phyloP scores from a whole-genome alignment of 2,113 vertebrate species.

The Spea multiplicata region DNA sequence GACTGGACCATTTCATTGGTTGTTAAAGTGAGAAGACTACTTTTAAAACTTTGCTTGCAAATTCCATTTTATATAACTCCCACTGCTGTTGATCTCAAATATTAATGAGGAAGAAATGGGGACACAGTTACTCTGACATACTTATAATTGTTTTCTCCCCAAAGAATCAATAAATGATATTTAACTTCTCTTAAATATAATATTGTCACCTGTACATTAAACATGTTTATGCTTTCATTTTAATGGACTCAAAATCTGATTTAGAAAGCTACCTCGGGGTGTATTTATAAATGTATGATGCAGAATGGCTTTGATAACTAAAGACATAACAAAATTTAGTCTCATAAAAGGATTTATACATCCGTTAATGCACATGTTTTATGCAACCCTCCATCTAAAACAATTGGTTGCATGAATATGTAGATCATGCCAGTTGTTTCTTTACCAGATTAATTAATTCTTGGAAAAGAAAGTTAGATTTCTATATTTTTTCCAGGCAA shows the following conservation, averaged over 20 bases:
- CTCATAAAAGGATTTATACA: constrained; percentile 37
- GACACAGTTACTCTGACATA: too few species aligned
- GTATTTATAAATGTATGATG: constrained; percentile 42
- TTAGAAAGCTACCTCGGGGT: constrained; percentile 21
- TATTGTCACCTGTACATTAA: constrained; percentile 1
- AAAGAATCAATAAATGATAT: neutral
- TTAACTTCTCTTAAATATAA: neutral
- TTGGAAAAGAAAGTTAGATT: too few species aligned
- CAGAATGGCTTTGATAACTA: constrained; percentile 25
- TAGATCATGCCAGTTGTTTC: constrained; percentile 12
- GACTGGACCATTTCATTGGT: too few species aligned
- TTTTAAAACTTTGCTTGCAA: too few species aligned
- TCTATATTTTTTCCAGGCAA: too few species aligned
- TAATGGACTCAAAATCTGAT: constrained; percentile 14
- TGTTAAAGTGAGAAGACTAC: too few species aligned
- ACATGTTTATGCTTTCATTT: constrained; percentile 21
- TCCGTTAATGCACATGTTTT: constrained; percentile 19
- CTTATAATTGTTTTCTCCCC: too few species aligned
- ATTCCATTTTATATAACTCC: too few species aligned
- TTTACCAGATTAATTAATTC: too few species aligned
- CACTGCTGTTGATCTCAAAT: too few species aligned
- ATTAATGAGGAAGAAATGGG: too few species aligned
- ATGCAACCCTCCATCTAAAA: constrained; percentile 30
- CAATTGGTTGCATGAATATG: constrained; percentile 37
- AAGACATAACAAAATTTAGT: constrained; percentile 12